These are phyloP conservation scores for Electrona antarctica DNA, from an alignment of 2,113 vertebrate genomes.

Conservation along the genomic window DNA sequence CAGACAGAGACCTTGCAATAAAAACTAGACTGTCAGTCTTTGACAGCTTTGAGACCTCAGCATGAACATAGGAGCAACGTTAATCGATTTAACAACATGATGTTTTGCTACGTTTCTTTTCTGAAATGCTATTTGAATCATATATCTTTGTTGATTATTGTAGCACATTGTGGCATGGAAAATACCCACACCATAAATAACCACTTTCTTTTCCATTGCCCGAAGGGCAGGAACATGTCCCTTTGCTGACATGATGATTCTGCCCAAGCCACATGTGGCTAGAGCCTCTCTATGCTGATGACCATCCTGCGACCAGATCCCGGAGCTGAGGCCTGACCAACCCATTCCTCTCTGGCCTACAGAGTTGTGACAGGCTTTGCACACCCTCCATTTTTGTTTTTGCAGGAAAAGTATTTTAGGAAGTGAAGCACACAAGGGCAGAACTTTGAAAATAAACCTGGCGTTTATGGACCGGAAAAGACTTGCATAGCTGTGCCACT, in stretches of 20 bases:
- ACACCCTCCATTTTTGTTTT: constrained; percentile 64
- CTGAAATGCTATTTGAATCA: constrained; percentile 36
- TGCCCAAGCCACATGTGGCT: constrained; percentile 47
- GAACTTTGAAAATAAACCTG: constrained; percentile 74
- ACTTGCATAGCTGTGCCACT: constrained; percentile 47
- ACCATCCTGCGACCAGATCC: constrained; percentile 49
- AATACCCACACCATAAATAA: constrained; percentile 57
- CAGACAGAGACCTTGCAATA: constrained; percentile 3
- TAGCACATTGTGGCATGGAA: constrained; percentile 45
- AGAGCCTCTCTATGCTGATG: constrained; percentile 40
- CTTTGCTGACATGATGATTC: constrained; percentile 48
- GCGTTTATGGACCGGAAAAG: constrained; percentile 69
- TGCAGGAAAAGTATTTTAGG: constrained; percentile 64
- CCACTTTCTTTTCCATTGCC: constrained; percentile 24
- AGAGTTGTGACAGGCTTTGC: constrained; percentile 46
- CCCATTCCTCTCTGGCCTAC: constrained; percentile 44
- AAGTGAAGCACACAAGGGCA: constrained; percentile 60
- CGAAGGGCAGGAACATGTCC: constrained; percentile 21
- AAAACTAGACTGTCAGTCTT: constrained; percentile 1
- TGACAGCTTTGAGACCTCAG: constrained; percentile 11
- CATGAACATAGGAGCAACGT: background rate
- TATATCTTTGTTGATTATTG: constrained; percentile 40
- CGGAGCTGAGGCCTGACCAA: constrained; percentile 37
- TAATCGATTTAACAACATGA: constrained; percentile 38
- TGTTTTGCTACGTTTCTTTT: constrained; percentile 11